A percentile compares a stretch with the other conserved stretches of the same genome.
Conservation (phyloP, 2,113 vertebrate species). For the Tychaedon coryphoeus region DNA sequence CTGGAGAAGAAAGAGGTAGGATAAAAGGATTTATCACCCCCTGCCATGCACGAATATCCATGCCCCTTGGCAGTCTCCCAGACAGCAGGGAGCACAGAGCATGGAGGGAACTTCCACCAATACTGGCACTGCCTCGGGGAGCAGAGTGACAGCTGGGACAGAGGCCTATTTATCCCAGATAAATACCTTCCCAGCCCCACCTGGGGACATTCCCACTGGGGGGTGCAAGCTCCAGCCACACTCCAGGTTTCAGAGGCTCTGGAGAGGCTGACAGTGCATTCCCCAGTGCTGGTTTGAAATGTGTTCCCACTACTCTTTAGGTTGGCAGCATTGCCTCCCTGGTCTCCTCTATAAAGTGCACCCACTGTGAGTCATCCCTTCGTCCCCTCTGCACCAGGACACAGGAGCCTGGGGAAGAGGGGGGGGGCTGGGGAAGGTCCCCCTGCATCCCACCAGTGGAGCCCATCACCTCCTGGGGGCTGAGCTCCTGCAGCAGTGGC, state of each 20-base stretch:
- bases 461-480: not conserved
- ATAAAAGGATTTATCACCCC: not conserved
- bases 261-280: not conserved
- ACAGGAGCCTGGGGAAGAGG: not conserved
- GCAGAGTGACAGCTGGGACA: fast-evolving
- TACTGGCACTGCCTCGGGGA: not conserved
- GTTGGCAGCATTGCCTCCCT: not conserved
- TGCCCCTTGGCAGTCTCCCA: not conserved
- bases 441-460: not conserved
- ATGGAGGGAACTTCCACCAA: not conserved
- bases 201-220: not conserved
- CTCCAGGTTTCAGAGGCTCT: not conserved
- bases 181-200: not conserved
- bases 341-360: not conserved
- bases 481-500: fast-evolving
- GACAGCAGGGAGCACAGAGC: not conserved
- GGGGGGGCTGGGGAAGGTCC: not conserved
- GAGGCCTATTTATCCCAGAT: not conserved
- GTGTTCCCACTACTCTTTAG: fast-evolving
- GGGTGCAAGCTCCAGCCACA: not conserved
- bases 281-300: not conserved
- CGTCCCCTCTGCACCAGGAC: fast-evolving
- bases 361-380: not conserved
- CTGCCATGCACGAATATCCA: not conserved
- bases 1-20: not conserved